Conservation (phyloP, 2,888 invertebrate species). For the Acanthococcus lagerstroemiae region DNA sequence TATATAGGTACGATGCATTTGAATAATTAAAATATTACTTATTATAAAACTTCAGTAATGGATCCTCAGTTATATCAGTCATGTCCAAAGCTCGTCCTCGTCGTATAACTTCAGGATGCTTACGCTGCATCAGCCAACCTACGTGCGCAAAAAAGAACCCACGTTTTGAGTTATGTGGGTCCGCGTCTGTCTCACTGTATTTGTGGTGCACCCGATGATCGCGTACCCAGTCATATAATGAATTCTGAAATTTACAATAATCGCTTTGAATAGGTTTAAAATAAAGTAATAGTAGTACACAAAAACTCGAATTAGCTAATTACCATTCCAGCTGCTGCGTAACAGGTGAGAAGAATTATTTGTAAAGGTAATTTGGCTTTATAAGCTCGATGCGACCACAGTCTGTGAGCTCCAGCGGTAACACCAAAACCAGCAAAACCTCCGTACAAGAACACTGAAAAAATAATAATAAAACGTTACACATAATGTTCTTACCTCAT, state of each 20-base stretch:
- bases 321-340: slow-evolving; percentile 58
- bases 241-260: too few relatives aligned
- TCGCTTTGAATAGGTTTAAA: too few relatives aligned
- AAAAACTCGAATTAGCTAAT: slow-evolving; percentile 34
- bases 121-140: slow-evolving; percentile 83
- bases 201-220: slow-evolving; percentile 69
- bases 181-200: slow-evolving; percentile 64
- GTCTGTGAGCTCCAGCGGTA: slow-evolving; percentile 58
- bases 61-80: slow-evolving; percentile 66
- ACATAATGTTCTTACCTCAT: background rate
- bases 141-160: slow-evolving; percentile 89
- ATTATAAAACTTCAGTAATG: slow-evolving; percentile 65
- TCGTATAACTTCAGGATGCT: slow-evolving; percentile 71
- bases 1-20: too few relatives aligned
- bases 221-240: slow-evolving; percentile 60
- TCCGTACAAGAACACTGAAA: slow-evolving; percentile 48
- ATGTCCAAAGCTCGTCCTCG: slow-evolving; percentile 73
- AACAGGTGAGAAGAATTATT: slow-evolving; percentile 61
- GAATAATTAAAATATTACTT: too few relatives aligned
- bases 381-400: slow-evolving; percentile 55
- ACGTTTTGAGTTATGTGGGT: slow-evolving; percentile 68
- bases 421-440: slow-evolving; percentile 54
- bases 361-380: slow-evolving; percentile 56
- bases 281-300: background rate
- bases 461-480: slow-evolving; percentile 8